Conservation (phyloP, 2,113 vertebrate species). For the Dromaius novaehollandiae region DNA sequence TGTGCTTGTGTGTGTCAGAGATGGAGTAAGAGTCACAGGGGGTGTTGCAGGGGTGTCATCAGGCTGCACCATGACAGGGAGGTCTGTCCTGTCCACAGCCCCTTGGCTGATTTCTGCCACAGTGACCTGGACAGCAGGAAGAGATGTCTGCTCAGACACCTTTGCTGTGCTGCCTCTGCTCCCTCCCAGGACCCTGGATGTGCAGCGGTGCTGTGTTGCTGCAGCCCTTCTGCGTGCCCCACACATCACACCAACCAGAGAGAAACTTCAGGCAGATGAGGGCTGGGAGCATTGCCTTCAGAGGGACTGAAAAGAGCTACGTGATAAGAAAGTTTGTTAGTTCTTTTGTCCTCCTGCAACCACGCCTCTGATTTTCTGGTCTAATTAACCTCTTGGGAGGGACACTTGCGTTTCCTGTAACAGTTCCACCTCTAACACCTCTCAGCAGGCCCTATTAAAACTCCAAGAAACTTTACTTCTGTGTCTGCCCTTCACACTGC, state of each 20-base stretch:
- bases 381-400: not conserved
- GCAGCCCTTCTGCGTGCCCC: not conserved
- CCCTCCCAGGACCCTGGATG: not conserved
- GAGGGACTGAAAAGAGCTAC: not conserved
- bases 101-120: not conserved
- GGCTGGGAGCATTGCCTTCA: not conserved
- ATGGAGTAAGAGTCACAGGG: not conserved
- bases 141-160: not conserved
- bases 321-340: not conserved
- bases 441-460: not conserved
- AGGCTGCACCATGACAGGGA: not conserved
- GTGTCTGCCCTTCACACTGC: not conserved
- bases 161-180: accelerated
- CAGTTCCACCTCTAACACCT: not conserved
- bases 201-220: not conserved
- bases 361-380: not conserved
- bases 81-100: not conserved
- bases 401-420: not conserved
- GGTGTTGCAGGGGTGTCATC: not conserved
- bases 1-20: not conserved
- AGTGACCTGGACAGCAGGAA: not conserved
- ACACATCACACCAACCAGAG: not conserved
- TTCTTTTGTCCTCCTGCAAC: not conserved
- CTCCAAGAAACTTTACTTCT: not conserved
- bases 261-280: not conserved